Evolutionary conservation across 2,888 invertebrate species (phyloP), one percentile per base, ranked within the genome.

Genomic region (Epinotia nisella): DNA sequence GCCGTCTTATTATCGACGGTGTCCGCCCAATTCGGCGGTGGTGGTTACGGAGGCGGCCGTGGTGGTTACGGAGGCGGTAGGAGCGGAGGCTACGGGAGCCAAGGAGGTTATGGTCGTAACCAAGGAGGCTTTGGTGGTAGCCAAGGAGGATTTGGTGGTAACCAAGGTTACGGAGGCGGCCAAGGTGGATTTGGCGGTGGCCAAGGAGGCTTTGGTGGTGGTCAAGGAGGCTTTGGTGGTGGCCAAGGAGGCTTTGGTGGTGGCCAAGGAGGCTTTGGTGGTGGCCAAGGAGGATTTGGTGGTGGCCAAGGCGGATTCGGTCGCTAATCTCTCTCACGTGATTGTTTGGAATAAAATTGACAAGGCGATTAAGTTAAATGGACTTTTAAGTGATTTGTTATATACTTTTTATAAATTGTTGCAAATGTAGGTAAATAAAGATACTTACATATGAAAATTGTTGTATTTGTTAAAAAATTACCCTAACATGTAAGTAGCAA

Each of bases 11-110:
- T 72, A 62, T 35, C 72, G 21, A 29, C 49, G 19, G 76, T 35
- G 41, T 41, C n/a, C 56, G 75, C 45, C 5, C 72, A 72, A 35
- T 72, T 15, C 17, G 71, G 71, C 11, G 73, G 77, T 1, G 75
- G 77, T 9, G 77, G 80, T 11, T 74, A 39, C 21, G 75, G 79
- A 0, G 64, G 73, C 66, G 56, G 64, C n/a, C n/a, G 77, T 1
- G 75, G 77, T 9, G 77, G 80, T 11, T 74, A 39, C 21, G 75
- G 79, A 0, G 64, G 73, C 66, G 56, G 64, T 19, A 19, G 70
- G 76, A 29, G 17, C 76, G 74, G 74, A 9, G 64, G 70, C 3
- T 69, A 19, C 35, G 68, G 68, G 3, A 10, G 29, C 19, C 71
- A 65, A n/a, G 74, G 74, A 39, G 74, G 74, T 9, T 66, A 35